Base-by-base conservation (phyloP, 1,140 invertebrate species). In the Oryzaephilus surinamensis region DNA sequence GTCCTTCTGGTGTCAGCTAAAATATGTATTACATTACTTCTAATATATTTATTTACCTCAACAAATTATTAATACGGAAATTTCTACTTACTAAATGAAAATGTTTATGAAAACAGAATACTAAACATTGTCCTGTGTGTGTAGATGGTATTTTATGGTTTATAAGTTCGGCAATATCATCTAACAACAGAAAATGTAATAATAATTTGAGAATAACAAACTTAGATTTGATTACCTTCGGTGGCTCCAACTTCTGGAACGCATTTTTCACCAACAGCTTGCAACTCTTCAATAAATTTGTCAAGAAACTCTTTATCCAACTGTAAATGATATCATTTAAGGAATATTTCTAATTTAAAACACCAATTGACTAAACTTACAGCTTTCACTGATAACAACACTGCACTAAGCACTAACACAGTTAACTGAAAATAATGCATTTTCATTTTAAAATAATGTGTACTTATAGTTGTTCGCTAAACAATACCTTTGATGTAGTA, bases 281-380 rank as follows among this genome's bases (percentile, higher is more conserved):
- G 28, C 20, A 48, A 26, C 36, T 45, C 31, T 2, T 12, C 16
- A 2, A 48, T 29, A 14, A 45, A 28, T 26, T 48, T 41, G 8
- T 45, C 42, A 15, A 40, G 37, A 21, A 48, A 48, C 13, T 48
- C 37, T 30, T 35, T 27, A n/a, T 18, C 17, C 4, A 45, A 34
- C 42, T 48, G 31, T 12, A 29, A 38, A 12, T 31, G 19, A 20
- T 8, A 11, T 14, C 17, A 17, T 28, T 28, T 7, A 12, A 12
- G 8, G 10, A 26, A 36, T 14, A 20, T 16, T 20, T 24, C 8
- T 6, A 10, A 21, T 6, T 2, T 10, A 10, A 21, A 11, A 24
- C 5, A 24, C 10, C 10, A 6, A 3, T n/a, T 2, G 11, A 24
- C 8, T 6, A 3, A 7, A 24, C 23, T 24, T 10, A 24, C 23